Evolutionary conservation across 2,888 invertebrate species (phyloP).

Genomic region (Vesta saturnalis): DNA sequence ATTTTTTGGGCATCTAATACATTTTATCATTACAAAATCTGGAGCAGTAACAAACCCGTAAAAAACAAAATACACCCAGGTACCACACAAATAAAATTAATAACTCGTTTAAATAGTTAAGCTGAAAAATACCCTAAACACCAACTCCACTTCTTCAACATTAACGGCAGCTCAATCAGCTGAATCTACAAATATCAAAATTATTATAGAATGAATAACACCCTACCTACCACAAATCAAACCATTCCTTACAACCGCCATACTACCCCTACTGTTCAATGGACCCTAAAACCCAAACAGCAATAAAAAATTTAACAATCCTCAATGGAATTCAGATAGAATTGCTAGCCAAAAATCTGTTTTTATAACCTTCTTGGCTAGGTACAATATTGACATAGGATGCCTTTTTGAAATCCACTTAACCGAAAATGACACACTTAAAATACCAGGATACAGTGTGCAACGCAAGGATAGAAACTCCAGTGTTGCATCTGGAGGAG

Average conservation of each 20-base stretch:
- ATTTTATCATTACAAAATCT: too few relatives aligned
- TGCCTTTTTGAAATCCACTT: slow-evolving; percentile 10
- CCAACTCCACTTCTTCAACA: background rate
- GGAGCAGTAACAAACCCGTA: too few relatives aligned
- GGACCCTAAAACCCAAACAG: slow-evolving; percentile 1
- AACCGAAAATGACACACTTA: slow-evolving; percentile 3
- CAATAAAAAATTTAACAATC: slow-evolving; percentile 11
- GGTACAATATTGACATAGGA: slow-evolving; percentile 12
- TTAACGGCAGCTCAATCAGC: background rate
- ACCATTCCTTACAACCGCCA: background rate
- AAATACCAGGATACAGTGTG: slow-evolving; percentile 15
- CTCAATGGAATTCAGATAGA: slow-evolving; percentile 18
- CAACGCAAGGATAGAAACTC: slow-evolving; percentile 9
- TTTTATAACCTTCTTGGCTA: slow-evolving; percentile 13
- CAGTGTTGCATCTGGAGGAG: background rate
- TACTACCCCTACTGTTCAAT: slow-evolving; percentile 13
- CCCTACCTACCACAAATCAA: slow-evolving; percentile 15
- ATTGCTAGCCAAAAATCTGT: background rate
- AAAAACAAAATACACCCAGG: too few relatives aligned
- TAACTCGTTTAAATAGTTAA: too few relatives aligned
- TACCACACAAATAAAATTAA: too few relatives aligned
- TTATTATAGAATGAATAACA: background rate
- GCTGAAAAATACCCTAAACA: background rate
- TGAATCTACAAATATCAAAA: background rate
- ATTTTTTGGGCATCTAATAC: too few relatives aligned